These are phyloP conservation scores for Salticus scenicus DNA, from an alignment of 2,888 invertebrate species.

Conservation along the genomic window DNA sequence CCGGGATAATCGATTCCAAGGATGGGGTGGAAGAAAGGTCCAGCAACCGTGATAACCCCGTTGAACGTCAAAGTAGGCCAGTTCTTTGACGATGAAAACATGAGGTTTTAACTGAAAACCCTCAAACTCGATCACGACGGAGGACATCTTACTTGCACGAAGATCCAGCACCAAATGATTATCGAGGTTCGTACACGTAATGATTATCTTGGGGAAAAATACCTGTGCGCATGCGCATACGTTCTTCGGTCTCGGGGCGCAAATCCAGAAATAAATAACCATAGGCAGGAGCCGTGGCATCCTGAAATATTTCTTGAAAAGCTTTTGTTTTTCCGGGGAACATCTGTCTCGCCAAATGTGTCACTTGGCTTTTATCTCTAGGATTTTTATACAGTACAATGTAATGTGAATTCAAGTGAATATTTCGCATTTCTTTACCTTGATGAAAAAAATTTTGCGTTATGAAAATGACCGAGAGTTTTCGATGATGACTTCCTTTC, in stretches of 20 bases:
- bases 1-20: neutral
- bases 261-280: constrained; percentile 17
- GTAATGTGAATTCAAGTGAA: constrained; percentile 32
- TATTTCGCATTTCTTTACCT: constrained; percentile 28
- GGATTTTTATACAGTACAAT: constrained; percentile 13
- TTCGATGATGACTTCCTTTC: constrained; percentile 35
- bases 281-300: neutral
- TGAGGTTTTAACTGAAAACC: neutral
- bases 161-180: neutral
- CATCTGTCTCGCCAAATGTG: constrained; percentile 19
- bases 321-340: constrained; percentile 17
- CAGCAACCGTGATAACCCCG: neutral
- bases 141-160: neutral
- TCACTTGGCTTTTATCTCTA: constrained; percentile 10
- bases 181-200: constrained; percentile 16
- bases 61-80: neutral
- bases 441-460: constrained; percentile 36
- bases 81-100: neutral
- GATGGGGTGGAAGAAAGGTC: neutral
- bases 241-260: neutral
- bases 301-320: constrained; percentile 24
- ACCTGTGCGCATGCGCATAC: neutral
- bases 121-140: neutral
- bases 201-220: constrained; percentile 11
- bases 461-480: constrained; percentile 34